Conservation (phyloP, 2,113 vertebrate species). For the Anhinga rufa region DNA sequence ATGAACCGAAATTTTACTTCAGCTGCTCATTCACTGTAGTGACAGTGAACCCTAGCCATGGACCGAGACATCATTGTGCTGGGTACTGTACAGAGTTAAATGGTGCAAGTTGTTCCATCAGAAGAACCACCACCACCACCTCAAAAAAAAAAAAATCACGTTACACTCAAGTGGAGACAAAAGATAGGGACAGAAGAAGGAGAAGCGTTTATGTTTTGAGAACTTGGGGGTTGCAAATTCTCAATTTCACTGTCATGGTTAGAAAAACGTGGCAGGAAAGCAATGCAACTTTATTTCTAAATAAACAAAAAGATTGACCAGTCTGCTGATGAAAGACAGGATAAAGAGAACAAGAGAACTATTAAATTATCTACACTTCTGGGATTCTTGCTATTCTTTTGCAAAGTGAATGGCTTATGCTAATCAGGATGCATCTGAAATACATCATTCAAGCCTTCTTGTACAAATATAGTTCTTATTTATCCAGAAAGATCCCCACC, state of each 20-base stretch:
- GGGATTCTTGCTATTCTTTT: constrained; percentile 41
- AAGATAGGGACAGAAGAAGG: background rate
- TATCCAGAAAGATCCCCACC: constrained; percentile 56
- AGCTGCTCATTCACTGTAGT: background rate
- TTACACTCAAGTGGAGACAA: background rate
- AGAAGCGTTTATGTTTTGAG: background rate
- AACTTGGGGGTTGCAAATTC: background rate
- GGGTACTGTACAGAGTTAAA: background rate
- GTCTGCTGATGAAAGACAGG: background rate
- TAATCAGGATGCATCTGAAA: constrained; percentile 60
- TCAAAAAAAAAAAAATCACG: background rate
- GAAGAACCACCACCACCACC: background rate
- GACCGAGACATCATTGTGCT: background rate
- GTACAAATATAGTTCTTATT: constrained; percentile 57
- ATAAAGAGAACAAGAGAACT: constrained; percentile 32
- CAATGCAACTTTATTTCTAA: background rate
- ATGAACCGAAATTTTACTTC: background rate
- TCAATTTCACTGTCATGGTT: background rate
- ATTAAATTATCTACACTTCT: constrained; percentile 51
- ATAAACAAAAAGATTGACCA: background rate
- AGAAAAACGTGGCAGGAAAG: background rate
- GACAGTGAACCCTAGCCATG: background rate
- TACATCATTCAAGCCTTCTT: constrained; percentile 39
- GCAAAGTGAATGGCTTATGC: constrained; percentile 49
- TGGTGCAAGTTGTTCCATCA: background rate